phyloP scores from a whole-genome alignment of 2,888 invertebrate genomes.

The Cancer borealis region DNA sequence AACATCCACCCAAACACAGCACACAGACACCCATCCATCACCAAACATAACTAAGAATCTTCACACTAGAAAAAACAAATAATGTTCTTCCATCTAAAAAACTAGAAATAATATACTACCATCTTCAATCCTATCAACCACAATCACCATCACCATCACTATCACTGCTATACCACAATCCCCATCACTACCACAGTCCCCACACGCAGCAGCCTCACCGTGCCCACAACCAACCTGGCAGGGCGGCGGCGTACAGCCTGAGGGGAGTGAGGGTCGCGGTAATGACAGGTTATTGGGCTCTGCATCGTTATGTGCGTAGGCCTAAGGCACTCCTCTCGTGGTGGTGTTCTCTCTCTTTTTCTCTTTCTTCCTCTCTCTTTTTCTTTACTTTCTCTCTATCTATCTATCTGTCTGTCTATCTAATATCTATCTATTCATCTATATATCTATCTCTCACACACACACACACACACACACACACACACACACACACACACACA shows the following conservation, averaged over 20 bases:
- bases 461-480: not conserved
- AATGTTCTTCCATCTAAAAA: not conserved
- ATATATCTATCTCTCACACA: too few species aligned
- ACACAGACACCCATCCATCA: not conserved
- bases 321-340: constrained; percentile 34
- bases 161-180: too few species aligned
- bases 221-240: not conserved
- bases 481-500: too few species aligned
- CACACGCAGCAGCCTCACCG: not conserved
- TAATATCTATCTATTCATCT: too few species aligned
- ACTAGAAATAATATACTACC: not conserved
- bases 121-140: not conserved
- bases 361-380: constrained; percentile 55
- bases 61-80: not conserved
- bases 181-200: too few species aligned
- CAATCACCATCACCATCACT: not conserved
- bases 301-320: constrained; percentile 52
- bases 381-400: constrained; percentile 53
- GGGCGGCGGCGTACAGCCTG: not conserved
- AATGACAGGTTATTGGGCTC: constrained; percentile 64
- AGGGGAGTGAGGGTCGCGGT: constrained; percentile 48
- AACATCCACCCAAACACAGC: not conserved
- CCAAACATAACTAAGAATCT: not conserved
- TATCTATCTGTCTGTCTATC: constrained; percentile 38
- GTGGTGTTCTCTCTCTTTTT: constrained; percentile 38